Evolutionary conservation across 2,113 vertebrate genomes (phyloP).

Genomic region (Channa argus): DNA sequence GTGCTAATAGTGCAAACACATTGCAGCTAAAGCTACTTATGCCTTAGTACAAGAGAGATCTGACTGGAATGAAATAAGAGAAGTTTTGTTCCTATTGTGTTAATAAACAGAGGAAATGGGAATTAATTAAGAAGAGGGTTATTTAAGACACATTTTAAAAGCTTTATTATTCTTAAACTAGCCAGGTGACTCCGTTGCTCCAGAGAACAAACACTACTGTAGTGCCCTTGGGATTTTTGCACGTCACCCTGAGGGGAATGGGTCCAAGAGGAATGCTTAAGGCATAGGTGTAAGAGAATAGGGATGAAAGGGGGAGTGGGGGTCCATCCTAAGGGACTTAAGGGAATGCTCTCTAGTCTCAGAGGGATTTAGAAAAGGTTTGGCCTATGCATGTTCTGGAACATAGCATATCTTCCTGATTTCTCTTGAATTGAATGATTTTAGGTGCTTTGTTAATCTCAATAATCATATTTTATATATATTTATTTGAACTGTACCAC

Average conservation of each 20-base stretch:
- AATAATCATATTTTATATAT: too few species aligned
- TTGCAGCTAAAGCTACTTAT: too few species aligned
- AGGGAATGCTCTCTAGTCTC: not conserved
- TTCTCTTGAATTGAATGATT: not conserved
- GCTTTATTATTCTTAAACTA: not conserved
- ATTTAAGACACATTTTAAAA: not conserved
- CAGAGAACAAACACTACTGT: not conserved
- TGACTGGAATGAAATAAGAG: too few species aligned
- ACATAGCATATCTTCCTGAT: not conserved
- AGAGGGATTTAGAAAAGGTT: constrained; percentile 18
- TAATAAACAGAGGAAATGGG: too few species aligned
- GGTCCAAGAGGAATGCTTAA: not conserved
- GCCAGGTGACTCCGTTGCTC: not conserved
- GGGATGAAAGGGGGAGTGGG: not conserved
- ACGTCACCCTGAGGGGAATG: not conserved
- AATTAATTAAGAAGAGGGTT: too few species aligned
- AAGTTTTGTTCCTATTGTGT: too few species aligned
- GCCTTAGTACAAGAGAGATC: too few species aligned
- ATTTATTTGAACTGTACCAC: too few species aligned
- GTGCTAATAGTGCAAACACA: too few species aligned
- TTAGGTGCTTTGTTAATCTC: constrained; percentile 4
- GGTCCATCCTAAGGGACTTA: not conserved
- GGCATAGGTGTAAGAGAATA: not conserved
- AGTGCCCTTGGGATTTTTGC: not conserved
- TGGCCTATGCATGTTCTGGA: constrained; percentile 8